Base-by-base conservation (phyloP, 2,113 vertebrate species). In the Hippocampus abdominalis region DNA sequence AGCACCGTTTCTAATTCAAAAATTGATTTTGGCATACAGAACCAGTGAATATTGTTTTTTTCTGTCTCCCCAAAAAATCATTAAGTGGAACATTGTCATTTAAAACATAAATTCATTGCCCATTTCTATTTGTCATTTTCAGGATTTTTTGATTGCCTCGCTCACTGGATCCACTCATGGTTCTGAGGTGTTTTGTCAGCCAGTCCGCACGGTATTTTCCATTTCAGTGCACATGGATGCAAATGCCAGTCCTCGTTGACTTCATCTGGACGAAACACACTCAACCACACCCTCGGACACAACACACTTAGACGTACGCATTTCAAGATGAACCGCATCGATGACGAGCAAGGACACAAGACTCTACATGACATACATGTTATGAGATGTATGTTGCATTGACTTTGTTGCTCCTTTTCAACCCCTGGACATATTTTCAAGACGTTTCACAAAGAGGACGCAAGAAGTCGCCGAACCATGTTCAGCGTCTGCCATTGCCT, bases 171-270 rank as follows among this genome's bases (percentile, higher is more conserved):
- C 72, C 74, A 72, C 72, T 36, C 32, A 6, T 36, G 32, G 4
- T 75, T 81, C 64, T 79, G 25, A 78, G 71, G 78, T 82, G 75
- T 36, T 83, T 79, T 78, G 79, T 81, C 76, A 79, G 79, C 80
- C 76, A 79, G 67, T 73, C 73, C 0, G 0, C 46, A 36, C 67
- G 73, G 73, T 74, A 53, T 81, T 84, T 88, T 85, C 83, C 71
- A 75, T 84, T 79, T 86, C 83, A 86, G 75, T 88, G 62, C 87
- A 76, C 84, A 66, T 88, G 83, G 84, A 68, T 84, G 84, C 70
- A 86, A 82, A 87, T 82, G 87, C 82, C 89, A 86, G 71, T 73
- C 73, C 67, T 86, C 68, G 73, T 81, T 39, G 56, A 70, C 80
- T 73, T 85, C 84, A 84, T 64, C 66, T 60, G 32, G 59, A 36